A percentile compares a stretch with the other conserved stretches of the same genome.
These are phyloP conservation scores for Ichneumon xanthorius DNA, from an alignment of 2,888 invertebrate genomes.

Conservation along the genomic window DNA sequence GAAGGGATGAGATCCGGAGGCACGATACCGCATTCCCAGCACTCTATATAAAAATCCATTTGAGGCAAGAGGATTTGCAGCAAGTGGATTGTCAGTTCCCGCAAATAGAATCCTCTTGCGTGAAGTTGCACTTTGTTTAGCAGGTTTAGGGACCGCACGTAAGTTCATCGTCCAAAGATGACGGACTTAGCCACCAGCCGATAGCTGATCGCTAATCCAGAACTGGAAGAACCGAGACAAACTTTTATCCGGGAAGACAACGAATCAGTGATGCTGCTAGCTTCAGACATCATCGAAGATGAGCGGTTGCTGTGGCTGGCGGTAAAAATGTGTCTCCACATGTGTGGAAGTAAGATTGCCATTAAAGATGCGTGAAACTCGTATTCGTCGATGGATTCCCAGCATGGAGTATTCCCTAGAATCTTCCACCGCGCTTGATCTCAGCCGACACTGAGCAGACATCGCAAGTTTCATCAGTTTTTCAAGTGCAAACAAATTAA, in stretches of 20 bases:
- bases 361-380: slow-evolving; percentile 7
- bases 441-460: no score
- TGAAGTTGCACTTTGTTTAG: no score
- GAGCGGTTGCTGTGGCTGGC: no score
- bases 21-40: not conserved
- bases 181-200: no score
- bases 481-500: no score
- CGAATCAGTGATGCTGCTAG: not conserved
- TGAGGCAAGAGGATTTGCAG: no score
- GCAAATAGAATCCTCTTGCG: no score
- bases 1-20: slow-evolving; percentile 6
- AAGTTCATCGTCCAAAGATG: no score
- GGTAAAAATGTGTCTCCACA: no score
- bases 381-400: slow-evolving; percentile 34
- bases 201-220: not conserved
- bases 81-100: no score
- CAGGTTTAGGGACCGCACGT: no score
- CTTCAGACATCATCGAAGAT: not conserved
- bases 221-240: not conserved
- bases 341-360: not conserved
- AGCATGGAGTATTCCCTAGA: not conserved
- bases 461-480: no score
- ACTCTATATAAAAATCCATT: not conserved
- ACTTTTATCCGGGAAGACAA: not conserved
- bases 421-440: not conserved